Percentiles rank a stretch among this genome's conserved stretches.
phyloP scores from a whole-genome alignment of 2,113 vertebrate genomes.

The Poicephalus gulielmi region DNA sequence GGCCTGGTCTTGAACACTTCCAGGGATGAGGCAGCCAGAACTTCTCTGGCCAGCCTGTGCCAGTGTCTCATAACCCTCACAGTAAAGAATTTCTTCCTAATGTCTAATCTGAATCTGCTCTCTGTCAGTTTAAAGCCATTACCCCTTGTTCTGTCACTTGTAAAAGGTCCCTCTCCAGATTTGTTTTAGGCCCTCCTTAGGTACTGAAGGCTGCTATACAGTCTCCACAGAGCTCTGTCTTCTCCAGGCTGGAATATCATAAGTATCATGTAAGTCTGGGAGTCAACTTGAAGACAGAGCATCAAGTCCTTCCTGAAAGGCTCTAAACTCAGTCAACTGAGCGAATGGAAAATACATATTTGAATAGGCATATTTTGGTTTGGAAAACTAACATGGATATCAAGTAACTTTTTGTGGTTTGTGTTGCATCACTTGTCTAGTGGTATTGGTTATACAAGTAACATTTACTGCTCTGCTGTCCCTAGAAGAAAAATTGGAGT shows the following conservation, averaged over 20 bases:
- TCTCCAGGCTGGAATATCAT: not conserved
- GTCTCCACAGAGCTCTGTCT: not conserved
- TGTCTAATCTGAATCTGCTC: not conserved
- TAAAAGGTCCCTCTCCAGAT: not conserved
- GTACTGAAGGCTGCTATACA: not conserved
- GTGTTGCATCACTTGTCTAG: constrained; percentile 36
- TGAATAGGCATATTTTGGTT: not conserved
- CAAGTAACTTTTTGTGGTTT: not conserved
- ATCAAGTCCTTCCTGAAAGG: not conserved
- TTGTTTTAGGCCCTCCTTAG: not conserved
- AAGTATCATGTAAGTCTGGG: not conserved
- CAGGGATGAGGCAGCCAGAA: not conserved
- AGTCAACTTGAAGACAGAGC: not conserved
- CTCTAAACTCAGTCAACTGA: not conserved
- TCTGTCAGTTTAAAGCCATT: not conserved
- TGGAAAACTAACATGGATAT: not conserved
- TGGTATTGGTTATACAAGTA: constrained; percentile 30
- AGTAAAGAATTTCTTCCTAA: not conserved
- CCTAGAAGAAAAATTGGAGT: not conserved
- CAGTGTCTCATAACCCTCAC: not conserved
- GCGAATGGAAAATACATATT: not conserved
- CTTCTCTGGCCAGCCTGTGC: not conserved
- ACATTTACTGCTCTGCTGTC: constrained; percentile 3
- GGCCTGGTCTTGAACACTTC: not conserved
- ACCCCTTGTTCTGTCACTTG: not conserved